Evolutionary conservation across 2,113 vertebrate genomes (phyloP).

Genomic region (Megaceryle maxima): DNA sequence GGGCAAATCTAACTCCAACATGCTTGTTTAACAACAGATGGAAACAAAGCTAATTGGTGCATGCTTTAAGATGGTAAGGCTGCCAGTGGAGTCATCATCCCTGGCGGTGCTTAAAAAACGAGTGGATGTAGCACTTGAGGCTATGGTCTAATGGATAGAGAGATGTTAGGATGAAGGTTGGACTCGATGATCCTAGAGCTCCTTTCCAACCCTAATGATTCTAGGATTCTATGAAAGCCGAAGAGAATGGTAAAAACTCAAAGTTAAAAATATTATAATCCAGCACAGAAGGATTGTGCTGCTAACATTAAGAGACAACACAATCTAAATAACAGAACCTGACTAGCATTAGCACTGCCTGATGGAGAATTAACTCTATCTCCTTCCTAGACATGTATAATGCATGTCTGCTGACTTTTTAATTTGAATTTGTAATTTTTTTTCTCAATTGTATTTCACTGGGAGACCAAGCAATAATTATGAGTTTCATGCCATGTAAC

Average conservation of each 20-base stretch:
- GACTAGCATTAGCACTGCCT: not conserved
- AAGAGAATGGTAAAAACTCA: not conserved
- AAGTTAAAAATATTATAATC: constrained; percentile 1
- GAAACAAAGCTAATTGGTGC: not conserved
- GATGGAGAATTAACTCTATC: not conserved
- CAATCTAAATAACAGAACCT: not conserved
- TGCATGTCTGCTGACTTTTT: not conserved
- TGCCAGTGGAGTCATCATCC: too few species aligned
- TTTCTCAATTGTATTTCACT: not conserved
- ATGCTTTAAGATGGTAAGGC: too few species aligned
- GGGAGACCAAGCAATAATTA: not conserved
- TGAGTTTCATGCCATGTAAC: not conserved
- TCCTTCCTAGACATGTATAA: not conserved
- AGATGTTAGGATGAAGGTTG: too few species aligned
- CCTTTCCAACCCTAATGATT: too few species aligned
- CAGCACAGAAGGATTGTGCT: not conserved
- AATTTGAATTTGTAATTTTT: constrained; percentile 21
- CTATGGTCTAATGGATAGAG: too few species aligned
- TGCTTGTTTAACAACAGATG: not conserved
- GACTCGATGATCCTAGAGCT: too few species aligned
- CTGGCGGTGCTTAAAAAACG: too few species aligned
- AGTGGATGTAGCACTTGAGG: too few species aligned
- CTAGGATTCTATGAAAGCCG: not conserved
- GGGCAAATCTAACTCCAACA: not conserved
- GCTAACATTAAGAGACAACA: not conserved